These are phyloP conservation scores for Cotesia typhae DNA, from an alignment of 1,140 invertebrate species.

Conservation along the genomic window DNA sequence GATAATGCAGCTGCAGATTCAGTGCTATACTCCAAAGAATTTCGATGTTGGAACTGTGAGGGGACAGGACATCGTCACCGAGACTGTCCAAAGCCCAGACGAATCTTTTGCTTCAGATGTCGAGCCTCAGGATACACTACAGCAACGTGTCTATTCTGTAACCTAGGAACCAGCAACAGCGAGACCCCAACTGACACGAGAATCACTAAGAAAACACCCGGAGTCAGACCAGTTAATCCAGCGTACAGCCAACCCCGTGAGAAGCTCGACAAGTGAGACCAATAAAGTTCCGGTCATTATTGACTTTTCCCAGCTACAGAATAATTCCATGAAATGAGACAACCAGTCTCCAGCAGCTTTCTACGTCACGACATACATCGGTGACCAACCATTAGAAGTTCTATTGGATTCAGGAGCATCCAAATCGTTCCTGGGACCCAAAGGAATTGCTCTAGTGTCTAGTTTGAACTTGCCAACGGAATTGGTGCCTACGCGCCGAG, in stretches of 20 bases:
- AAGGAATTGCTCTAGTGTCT: background rate
- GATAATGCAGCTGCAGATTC: background rate
- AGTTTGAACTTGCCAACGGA: background rate
- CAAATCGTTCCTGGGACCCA: slow-evolving; percentile 22
- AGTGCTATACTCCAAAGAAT: background rate
- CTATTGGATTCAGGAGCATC: slow-evolving; percentile 23
- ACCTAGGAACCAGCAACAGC: no score
- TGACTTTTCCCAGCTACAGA: background rate
- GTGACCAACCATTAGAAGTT: background rate
- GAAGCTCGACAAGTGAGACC: no score
- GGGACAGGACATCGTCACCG: slow-evolving; percentile 14
- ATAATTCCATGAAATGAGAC: background rate
- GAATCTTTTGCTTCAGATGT: slow-evolving; percentile 22
- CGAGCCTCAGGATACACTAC: background rate
- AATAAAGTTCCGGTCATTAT: background rate
- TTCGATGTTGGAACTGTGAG: slow-evolving; percentile 27
- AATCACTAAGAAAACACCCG: background rate
- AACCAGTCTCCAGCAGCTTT: slow-evolving; percentile 12
- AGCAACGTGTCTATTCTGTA: background rate
- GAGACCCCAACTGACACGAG: no score
- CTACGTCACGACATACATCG: background rate
- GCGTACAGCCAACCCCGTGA: no score
- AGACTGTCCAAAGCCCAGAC: slow-evolving; percentile 2
- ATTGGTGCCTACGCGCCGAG: background rate
- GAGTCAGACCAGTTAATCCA: no score